A percentile compares a stretch with the other conserved stretches of the same genome.
phyloP scores from a whole-genome alignment of 1,140 invertebrate species.

The Drosophila pandora region DNA sequence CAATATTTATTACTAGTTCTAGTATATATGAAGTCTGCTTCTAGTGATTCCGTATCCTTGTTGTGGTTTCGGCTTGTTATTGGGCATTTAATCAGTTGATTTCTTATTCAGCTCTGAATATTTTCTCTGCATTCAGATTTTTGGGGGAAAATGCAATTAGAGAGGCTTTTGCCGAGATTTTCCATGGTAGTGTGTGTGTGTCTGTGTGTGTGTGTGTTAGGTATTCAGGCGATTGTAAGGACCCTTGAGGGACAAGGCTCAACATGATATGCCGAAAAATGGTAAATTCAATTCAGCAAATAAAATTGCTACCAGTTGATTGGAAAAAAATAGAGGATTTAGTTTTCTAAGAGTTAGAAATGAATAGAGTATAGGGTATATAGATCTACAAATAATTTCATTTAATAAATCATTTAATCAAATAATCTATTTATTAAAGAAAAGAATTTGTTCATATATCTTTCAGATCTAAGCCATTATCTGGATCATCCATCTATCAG shows the following conservation, averaged over 20 bases:
- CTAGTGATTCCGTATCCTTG: background rate
- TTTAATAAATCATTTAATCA: too few species aligned
- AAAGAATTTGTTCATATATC: background rate
- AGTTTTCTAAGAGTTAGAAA: background rate
- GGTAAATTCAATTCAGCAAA: slow-evolving; percentile 12
- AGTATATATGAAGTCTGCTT: slow-evolving; percentile 10
- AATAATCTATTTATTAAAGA: too few species aligned
- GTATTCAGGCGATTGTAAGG: slow-evolving; percentile 14
- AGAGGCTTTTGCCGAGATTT: slow-evolving; percentile 31
- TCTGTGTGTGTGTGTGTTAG: background rate
- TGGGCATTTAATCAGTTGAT: slow-evolving; percentile 80
- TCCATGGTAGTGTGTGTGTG: background rate
- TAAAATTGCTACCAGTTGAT: too few species aligned
- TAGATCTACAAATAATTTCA: too few species aligned
- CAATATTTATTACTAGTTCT: slow-evolving; percentile 73
- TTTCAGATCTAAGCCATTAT: background rate
- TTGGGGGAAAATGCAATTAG: slow-evolving; percentile 67
- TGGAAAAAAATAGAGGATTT: background rate
- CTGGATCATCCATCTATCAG: too few species aligned
- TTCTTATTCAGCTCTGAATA: slow-evolving; percentile 68
- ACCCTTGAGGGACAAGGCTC: slow-evolving; percentile 8
- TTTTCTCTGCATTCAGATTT: slow-evolving; percentile 28
- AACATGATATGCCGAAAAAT: slow-evolving; percentile 26
- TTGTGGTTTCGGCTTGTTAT: slow-evolving; percentile 68
- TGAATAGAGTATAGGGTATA: too few species aligned